Base-by-base conservation (phyloP, 2,113 vertebrate genomes). In the Psittacara wagleri region DNA sequence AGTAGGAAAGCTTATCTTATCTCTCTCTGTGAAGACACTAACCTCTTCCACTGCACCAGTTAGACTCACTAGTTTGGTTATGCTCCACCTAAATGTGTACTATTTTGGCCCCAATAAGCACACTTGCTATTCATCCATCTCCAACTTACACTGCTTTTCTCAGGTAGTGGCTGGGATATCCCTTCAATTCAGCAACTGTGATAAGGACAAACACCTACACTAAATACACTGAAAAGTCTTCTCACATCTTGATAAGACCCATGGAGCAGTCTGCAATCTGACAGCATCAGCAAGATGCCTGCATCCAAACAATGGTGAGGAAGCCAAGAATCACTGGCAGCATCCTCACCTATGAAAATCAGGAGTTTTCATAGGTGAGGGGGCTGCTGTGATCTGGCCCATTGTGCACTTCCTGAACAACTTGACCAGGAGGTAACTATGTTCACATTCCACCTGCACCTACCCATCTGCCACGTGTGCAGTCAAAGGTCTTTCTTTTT, bases 51-150 rank as follows among this genome's bases (percentile, higher is more conserved):
- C 5, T 25, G 28, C 18, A 41, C 28, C 64, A 49, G 11, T 27
- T n/a, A 46, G 44, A 73, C 27, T 33, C 16, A 63, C 15, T 83
- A 61, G 18, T 33, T 9, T 35, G 18, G 31, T 25, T 67, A 44
- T 14, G 35, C 4, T 87, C 13, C n/a, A 23, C 31, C 46, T 35
- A 62, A 92, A 55, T 17, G 6, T 0, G 0, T 2, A 11, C 41
- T 46, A 24, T 24, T 87, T 35, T 31, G 27, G 13, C 18, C 62
- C 20, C 8, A 61, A 11, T 22, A 55, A 76, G 24, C 10, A 44
- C 17, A 75, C 49, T 37, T 59, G 25, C 2, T 2, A 27, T 27
- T 35, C 0, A 1, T 10, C 24, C 31, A 13, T 57, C n/a, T 29
- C 54, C 43, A 86, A 18, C 8, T 55, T 44, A 49, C 1, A 0